Conservation (phyloP, 35 echinoderm and acorn worm genomes). For the Acanthaster planci region DNA sequence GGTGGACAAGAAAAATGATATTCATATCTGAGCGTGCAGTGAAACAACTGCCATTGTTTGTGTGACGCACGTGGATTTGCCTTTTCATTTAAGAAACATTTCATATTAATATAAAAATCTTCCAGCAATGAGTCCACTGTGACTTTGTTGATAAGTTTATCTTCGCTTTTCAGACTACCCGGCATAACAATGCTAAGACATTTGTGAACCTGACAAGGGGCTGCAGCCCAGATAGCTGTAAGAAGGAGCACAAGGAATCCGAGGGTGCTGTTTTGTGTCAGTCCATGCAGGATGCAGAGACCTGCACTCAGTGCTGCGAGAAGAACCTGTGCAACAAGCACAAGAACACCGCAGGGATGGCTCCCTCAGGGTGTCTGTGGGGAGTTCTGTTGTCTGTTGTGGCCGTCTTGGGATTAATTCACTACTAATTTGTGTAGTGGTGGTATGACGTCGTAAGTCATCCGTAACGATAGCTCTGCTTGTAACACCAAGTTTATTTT, state of each 20-base stretch:
- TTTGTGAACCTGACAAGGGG: background rate
- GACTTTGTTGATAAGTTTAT: too few species aligned
- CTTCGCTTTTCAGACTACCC: background rate
- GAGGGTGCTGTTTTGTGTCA: background rate
- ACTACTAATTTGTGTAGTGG: too few species aligned
- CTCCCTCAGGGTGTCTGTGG: background rate
- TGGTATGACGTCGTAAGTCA: too few species aligned
- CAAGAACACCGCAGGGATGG: background rate
- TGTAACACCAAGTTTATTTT: too few species aligned
- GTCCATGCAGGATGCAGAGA: background rate
- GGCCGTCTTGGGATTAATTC: background rate
- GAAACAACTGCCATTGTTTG: too few species aligned
- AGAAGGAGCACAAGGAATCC: background rate
- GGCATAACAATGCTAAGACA: background rate
- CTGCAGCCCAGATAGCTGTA: background rate
- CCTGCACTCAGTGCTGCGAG: conserved; percentile 6
- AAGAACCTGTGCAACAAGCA: background rate
- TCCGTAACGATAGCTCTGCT: too few species aligned
- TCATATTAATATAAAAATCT: too few species aligned
- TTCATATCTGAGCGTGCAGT: too few species aligned
- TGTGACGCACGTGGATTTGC: too few species aligned
- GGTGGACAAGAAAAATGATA: too few species aligned
- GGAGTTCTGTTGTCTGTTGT: background rate
- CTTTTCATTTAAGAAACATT: too few species aligned
- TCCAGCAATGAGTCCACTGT: too few species aligned